A percentile compares a stretch with the other conserved stretches of the same genome.
Conservation (phyloP, 1,140 invertebrate species). For the Hylyphantes graminicola region DNA sequence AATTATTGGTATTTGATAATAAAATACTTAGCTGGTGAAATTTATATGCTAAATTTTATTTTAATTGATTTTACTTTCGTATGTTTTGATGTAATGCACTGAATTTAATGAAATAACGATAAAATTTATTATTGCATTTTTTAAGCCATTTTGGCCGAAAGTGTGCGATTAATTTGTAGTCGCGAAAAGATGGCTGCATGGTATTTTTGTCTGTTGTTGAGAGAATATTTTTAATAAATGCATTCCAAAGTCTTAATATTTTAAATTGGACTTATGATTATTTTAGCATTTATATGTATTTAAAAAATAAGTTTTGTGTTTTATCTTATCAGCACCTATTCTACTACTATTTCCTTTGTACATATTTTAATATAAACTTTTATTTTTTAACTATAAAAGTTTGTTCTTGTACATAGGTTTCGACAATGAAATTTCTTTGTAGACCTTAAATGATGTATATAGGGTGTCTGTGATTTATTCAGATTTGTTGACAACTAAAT, state of each 20-base stretch:
- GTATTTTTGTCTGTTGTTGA: too few relatives aligned
- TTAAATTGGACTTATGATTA: neutral
- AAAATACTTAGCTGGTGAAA: too few relatives aligned
- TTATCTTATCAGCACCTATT: conserved; percentile 2
- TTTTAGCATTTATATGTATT: conserved; percentile 7
- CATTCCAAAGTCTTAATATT: conserved; percentile 14
- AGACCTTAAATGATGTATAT: conserved; percentile 23
- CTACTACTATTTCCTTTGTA: conserved; percentile 23
- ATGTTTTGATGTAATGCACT: neutral
- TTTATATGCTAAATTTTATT: too few relatives aligned
- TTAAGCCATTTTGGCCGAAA: neutral
- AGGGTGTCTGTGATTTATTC: conserved; percentile 37
- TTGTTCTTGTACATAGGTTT: conserved; percentile 16
- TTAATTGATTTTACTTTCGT: too few relatives aligned
- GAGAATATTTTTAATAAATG: conserved; percentile 1
- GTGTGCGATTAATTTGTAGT: neutral
- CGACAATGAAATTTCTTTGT: conserved; percentile 9
- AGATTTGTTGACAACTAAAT: conserved; percentile 13
- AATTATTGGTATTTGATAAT: too few relatives aligned
- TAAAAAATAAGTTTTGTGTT: conserved; percentile 2
- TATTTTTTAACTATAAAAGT: neutral
- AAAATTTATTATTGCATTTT: neutral
- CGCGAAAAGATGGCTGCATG: neutral
- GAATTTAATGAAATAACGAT: neutral
- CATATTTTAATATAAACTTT: conserved; percentile 23